These are phyloP conservation scores for Acestrorhynchus altus DNA, from an alignment of 2,797 vertebrate genomes.

Conservation along the genomic window DNA sequence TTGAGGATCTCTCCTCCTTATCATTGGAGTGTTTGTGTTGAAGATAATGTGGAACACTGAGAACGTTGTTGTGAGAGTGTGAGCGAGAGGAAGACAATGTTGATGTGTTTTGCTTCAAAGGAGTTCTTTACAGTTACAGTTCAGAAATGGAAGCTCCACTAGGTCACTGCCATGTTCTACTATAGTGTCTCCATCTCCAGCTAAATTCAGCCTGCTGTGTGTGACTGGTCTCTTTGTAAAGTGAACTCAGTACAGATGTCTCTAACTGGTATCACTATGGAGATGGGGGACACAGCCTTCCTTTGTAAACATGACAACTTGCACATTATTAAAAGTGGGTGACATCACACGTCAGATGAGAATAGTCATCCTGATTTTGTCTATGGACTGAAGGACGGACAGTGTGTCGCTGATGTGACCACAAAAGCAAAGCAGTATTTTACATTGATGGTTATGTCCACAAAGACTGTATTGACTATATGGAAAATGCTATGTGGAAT, in stretches of 20 bases:
- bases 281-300: conserved; percentile 16
- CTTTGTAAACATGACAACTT: conserved; percentile 39
- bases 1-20: neutral
- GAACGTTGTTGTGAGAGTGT: neutral
- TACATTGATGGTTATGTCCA: no score
- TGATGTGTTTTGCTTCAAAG: neutral
- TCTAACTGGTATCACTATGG: conserved; percentile 32
- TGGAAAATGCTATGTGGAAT: neutral
- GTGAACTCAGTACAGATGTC: conserved; percentile 42
- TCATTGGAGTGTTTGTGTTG: neutral
- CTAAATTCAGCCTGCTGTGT: neutral
- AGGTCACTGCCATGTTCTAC: neutral
- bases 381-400: neutral
- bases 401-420: neutral
- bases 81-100: neutral
- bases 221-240: conserved; percentile 47
- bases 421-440: no score
- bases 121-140: neutral
- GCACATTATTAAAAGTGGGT: conserved; percentile 19
- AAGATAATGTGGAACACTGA: neutral
- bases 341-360: conserved; percentile 42
- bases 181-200: neutral
- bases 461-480: neutral
- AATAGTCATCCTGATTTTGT: neutral
- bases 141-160: neutral